Conservation (phyloP, 64 coral and sea anemone genomes). For the Montipora efflorescens region DNA sequence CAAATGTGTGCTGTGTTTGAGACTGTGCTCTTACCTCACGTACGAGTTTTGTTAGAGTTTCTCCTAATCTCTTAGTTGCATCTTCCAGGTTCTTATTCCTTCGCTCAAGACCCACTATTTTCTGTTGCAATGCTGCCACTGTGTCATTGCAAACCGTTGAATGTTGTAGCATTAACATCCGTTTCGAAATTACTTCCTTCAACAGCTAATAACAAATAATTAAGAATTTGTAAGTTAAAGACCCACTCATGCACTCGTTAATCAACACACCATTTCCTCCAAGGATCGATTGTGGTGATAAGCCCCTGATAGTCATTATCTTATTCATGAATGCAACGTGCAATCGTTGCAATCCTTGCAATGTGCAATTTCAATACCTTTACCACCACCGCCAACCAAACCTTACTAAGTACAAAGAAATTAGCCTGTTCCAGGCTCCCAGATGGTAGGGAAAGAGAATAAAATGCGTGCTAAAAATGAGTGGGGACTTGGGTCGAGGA, state of each 20-base stretch:
- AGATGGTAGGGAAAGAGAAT: no score
- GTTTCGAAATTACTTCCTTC: slow-evolving; percentile 18
- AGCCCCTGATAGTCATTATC: neutral
- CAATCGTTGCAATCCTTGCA: no score
- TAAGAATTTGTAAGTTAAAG: neutral
- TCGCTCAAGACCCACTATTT: slow-evolving; percentile 14
- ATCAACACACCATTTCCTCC: neutral
- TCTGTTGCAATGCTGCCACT: neutral
- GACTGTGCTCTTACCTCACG: neutral
- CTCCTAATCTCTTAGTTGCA: neutral
- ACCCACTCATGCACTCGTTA: no score
- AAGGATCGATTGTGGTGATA: no score
- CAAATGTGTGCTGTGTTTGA: no score
- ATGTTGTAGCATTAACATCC: slow-evolving; percentile 23
- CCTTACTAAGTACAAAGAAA: no score
- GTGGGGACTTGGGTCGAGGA: no score
- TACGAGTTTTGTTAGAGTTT: neutral
- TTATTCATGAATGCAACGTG: neutral
- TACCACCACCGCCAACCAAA: no score
- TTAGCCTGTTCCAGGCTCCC: no score
- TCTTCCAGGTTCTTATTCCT: slow-evolving; percentile 22
- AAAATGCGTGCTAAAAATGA: no score
- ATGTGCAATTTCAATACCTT: no score
- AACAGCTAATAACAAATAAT: neutral
- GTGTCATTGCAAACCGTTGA: neutral